Evolutionary conservation across 2,888 invertebrate genomes (phyloP).

Genomic region (Diogma glabrata): DNA sequence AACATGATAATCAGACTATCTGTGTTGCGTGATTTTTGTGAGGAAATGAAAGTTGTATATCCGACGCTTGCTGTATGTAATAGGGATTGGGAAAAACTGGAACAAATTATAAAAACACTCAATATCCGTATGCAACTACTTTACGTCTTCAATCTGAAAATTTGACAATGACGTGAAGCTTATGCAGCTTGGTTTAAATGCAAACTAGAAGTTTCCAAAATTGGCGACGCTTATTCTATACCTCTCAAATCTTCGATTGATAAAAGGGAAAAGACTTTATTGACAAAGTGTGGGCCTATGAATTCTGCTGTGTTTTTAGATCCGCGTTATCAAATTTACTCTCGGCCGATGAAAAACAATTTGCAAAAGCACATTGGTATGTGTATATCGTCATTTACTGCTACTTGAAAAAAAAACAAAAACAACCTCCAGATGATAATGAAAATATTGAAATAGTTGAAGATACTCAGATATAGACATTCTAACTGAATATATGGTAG

Average conservation of each 20-base stretch:
- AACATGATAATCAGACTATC: background rate
- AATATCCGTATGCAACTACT: conserved; percentile 4
- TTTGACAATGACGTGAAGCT: background rate
- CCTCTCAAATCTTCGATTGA: background rate
- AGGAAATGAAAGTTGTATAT: background rate
- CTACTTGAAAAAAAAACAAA: background rate
- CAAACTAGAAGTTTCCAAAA: background rate
- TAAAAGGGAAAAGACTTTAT: background rate
- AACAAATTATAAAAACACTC: conserved; percentile 2
- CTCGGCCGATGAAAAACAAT: conserved; percentile 2
- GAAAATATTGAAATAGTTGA: too few species aligned
- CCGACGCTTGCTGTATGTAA: background rate
- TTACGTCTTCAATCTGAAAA: background rate
- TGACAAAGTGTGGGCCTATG: background rate
- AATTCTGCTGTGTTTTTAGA: conserved; percentile 4
- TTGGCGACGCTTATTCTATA: background rate
- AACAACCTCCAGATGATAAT: too few species aligned
- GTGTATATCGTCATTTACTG: conserved; percentile 4
- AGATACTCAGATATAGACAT: too few species aligned
- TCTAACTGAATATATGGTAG: too few species aligned
- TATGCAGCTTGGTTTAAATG: conserved; percentile 6
- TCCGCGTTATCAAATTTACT: conserved; percentile 3
- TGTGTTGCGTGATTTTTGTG: conserved; percentile 4
- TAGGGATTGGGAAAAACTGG: background rate
- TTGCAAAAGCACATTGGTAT: conserved; percentile 2